Percentiles rank a stretch among this genome's conserved stretches.
Conservation (phyloP, 2,113 vertebrate species). For the Carollia perspicillata region DNA sequence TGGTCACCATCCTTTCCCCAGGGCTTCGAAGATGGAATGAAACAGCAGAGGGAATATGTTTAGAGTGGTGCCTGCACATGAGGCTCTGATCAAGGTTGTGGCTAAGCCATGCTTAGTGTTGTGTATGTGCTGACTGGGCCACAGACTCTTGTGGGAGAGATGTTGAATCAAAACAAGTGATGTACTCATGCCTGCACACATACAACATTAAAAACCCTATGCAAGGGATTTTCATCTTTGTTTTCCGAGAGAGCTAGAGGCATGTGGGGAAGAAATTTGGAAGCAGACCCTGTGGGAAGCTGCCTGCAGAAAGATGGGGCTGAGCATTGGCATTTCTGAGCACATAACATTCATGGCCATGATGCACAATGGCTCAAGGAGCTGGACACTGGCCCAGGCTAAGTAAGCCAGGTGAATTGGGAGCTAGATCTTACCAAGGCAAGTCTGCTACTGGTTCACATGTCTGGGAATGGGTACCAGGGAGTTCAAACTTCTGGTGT, state of each 20-base stretch:
- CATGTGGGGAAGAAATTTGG: neutral
- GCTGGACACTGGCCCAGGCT: neutral
- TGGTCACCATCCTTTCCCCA: too few species aligned
- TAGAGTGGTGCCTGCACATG: rapidly evolving
- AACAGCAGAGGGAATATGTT: rapidly evolving
- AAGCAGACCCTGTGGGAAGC: neutral
- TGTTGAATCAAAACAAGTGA: neutral
- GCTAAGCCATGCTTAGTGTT: neutral
- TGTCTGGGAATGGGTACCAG: too few species aligned
- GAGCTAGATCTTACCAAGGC: neutral
- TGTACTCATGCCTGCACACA: neutral
- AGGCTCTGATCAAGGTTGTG: rapidly evolving
- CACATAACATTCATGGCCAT: neutral
- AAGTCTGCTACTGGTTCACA: neutral
- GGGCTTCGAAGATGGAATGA: rapidly evolving
- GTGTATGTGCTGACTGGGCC: rapidly evolving
- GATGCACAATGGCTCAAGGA: neutral
- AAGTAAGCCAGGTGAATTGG: neutral
- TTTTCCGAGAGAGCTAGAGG: neutral
- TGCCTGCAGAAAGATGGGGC: neutral
- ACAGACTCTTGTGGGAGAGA: neutral
- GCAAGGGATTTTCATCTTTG: too few species aligned
- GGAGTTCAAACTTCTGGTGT: neutral
- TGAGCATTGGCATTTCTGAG: neutral
- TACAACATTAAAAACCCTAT: neutral